Evolutionary conservation across 2,888 invertebrate species (phyloP), one percentile per base, ranked within the genome.

Genomic region (Scaptomyza reducta): DNA sequence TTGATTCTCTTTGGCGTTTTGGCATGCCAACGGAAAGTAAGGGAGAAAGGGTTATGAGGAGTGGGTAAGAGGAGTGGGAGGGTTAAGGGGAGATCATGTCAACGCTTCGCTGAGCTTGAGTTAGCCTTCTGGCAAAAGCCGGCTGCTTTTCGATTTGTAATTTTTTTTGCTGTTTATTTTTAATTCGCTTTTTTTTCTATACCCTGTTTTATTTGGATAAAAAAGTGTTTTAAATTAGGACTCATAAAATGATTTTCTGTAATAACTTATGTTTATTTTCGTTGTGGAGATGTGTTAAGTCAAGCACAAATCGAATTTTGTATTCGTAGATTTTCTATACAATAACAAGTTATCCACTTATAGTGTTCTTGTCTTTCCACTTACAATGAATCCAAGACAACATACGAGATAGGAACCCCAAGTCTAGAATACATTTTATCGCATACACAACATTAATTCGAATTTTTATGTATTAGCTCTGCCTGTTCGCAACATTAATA

Each of bases 101-200:
- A 81, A 87, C 87, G 80, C 80, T 84, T 81, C 79, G 87, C 67
- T 81, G 85, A 62, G 58, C 69, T 58, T 66, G 35, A 49, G 59
- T 72, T 65, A 40, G 77, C 77, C 72, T 76, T 41, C 49, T 76
- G 72, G 73, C 59, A 46, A 55, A 59, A 47, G 59, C 6, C 22
- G 47, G 49, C 18, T 41, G 33, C n/a, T 44, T 55, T 46, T 46
- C 29, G 47, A 38, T 47, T 40, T 35, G 6, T n/a, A 27, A n/a
- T n/a, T 35, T 11, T 35, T 18, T 4, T 16, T 1, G 27, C 22
- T 31, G 29, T 22, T 55, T 33, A 6, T 6, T 27, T 27, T 31
- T 31, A 31, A 31, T 31, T 31, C 31, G 10, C 3, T 31, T 31
- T 31, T 31, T 31, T 31, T 31, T 31, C 31, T 9, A 31, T 31